phyloP scores from a whole-genome alignment of 2,113 vertebrate genomes.

The Anoura caudifer region DNA sequence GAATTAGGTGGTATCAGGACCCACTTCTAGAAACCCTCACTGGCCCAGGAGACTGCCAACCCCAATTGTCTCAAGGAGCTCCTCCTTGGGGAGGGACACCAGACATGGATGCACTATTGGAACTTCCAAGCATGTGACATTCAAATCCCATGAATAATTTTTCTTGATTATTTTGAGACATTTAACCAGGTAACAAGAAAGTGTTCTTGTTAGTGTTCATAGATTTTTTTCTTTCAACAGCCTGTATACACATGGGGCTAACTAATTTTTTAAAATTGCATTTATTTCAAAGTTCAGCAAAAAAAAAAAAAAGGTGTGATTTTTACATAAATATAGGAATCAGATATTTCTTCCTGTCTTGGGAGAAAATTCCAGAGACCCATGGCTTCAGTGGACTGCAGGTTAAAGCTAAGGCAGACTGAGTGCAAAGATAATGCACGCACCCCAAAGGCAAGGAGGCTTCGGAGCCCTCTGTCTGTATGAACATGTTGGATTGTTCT shows the following conservation, averaged over 20 bases:
- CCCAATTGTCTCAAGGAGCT: background rate
- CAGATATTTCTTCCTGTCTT: constrained; percentile 37
- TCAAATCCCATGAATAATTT: background rate
- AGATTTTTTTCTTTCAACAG: background rate
- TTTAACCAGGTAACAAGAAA: background rate
- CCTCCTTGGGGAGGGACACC: background rate
- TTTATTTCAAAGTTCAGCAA: background rate
- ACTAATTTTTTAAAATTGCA: background rate
- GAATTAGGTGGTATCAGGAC: background rate
- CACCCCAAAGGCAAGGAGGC: constrained; percentile 49
- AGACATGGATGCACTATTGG: background rate
- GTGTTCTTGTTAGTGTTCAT: background rate
- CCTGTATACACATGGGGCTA: background rate
- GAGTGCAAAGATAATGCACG: background rate
- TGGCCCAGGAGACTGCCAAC: background rate
- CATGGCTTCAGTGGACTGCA: constrained; percentile 57
- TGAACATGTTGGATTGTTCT: constrained; percentile 44
- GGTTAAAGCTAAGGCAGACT: constrained; percentile 75
- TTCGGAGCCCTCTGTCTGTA: constrained; percentile 64
- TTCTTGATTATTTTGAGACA: background rate
- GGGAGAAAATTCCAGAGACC: constrained; percentile 70
- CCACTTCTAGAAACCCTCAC: background rate
- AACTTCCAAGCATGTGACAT: background rate
- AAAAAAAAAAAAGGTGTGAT: background rate
- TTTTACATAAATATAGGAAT: background rate